phyloP scores from a whole-genome alignment of 2,113 vertebrate genomes.

The Phycodurus eques region DNA sequence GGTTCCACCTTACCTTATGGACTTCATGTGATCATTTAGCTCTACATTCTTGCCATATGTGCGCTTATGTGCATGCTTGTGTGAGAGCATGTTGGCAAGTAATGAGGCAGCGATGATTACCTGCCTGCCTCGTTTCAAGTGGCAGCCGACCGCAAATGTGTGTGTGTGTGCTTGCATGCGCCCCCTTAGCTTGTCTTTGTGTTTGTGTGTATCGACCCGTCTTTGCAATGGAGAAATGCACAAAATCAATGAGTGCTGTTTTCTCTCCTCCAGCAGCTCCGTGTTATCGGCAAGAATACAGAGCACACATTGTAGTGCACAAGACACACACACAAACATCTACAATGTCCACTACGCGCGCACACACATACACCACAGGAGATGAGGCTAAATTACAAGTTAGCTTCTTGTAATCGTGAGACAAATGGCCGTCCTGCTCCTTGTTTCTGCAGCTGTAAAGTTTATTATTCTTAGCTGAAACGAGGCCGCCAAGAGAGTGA shows the following conservation, averaged over 20 bases:
- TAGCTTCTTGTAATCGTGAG: constrained; percentile 50
- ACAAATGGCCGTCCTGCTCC: constrained; percentile 37
- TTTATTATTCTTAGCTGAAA: constrained; percentile 63
- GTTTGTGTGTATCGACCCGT: constrained; percentile 72
- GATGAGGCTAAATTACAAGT: constrained; percentile 46
- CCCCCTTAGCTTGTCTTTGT: constrained; percentile 43
- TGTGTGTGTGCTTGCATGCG: constrained; percentile 36
- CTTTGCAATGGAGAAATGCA: constrained; percentile 75
- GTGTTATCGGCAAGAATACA: constrained; percentile 70
- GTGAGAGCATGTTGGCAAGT: constrained; percentile 37
- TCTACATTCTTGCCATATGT: constrained; percentile 5
- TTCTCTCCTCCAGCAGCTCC: constrained; percentile 60
- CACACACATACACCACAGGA: constrained; percentile 35
- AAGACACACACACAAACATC: constrained; percentile 51
- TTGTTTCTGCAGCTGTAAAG: constrained; percentile 23
- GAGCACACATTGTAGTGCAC: constrained; percentile 53
- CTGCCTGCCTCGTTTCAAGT: constrained; percentile 56
- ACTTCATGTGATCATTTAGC: constrained; percentile 45
- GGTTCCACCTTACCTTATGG: constrained; percentile 26
- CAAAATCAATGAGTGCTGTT: constrained; percentile 78
- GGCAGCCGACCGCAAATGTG: constrained; percentile 22
- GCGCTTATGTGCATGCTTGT: constrained; percentile 2
- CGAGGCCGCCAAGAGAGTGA: constrained; percentile 40
- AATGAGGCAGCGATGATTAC: constrained; percentile 65
- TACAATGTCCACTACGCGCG: constrained; percentile 29